Evolutionary conservation across 2,888 invertebrate species (phyloP), one percentile per base, ranked within the genome.

Genomic region (Drosophila anceps): DNA sequence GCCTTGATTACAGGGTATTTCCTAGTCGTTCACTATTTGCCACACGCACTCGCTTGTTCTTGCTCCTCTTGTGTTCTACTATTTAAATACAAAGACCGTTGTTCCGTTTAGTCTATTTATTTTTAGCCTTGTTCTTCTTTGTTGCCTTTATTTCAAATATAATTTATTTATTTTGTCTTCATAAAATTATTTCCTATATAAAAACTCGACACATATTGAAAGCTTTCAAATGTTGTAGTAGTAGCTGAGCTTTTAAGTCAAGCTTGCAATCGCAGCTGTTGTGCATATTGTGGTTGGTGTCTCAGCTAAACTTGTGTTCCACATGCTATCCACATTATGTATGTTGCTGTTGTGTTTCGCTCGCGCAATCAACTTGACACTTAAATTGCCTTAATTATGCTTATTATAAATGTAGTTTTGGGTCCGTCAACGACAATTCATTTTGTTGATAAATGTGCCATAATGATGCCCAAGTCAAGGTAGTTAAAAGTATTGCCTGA

Each of bases 121-220:
- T 63, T 33, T 74, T 69, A 48, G 59, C 33, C 31, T 31, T 31
- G 15, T n/a, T 55, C 50, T 37, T 60, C 59, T 70, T 54, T 71
- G 68, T 69, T 64, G 58, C 27, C 57, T 41, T 41, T 41, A 51
- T 61, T 54, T 54, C 13, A 48, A 59, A 48, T 33, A 20, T 33
- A 13, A n/a, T 55, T 62, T 58, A 69, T 55, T 39, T 58, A 44
- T 55, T 29, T 61, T 46, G 57, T 61, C 54, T 64, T 15, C 7
- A 43, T 59, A 27, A 39, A 37, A 15, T 37, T 13, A 60, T 78
- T 73, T 76, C 78, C 78, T 73, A 78, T 78, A 20, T 61, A 15
- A 31, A 33, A 43, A 31, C 13, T n/a, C 18, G 44, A 46, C 13
- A 18, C 46, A 50, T 27, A 18, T 27, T 18, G 1, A 63, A 58